A percentile compares a stretch with the other conserved stretches of the same genome.
phyloP scores from a whole-genome alignment of 2,888 invertebrate genomes.

The Nipponacmea schrenckii region DNA sequence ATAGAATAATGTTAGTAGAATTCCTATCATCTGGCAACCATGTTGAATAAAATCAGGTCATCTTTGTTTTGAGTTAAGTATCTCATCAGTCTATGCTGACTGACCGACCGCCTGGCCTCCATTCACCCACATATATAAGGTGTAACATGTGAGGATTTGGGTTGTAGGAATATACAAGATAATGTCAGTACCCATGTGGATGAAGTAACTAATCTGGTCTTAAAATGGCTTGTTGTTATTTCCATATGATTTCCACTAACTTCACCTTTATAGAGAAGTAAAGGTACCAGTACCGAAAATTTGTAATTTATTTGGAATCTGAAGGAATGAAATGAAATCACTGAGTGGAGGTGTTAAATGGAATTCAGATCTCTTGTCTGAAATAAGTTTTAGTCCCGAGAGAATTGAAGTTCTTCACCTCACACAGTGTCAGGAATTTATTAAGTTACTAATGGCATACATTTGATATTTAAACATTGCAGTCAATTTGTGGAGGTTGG shows the following conservation, averaged over 20 bases:
- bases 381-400: no score
- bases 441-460: no score
- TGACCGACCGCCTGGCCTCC: constrained; percentile 1
- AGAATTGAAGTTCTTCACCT: no score
- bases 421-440: no score
- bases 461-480: no score
- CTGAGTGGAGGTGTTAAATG: no score
- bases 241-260: background rate
- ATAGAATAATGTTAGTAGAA: no score
- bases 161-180: background rate
- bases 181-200: constrained; percentile 7
- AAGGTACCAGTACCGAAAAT: background rate
- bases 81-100: background rate
- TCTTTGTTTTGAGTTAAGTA: constrained; percentile 4
- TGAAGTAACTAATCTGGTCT: background rate
- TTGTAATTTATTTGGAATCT: no score
- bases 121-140: background rate
- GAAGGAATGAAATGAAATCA: no score
- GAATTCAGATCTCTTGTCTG: no score
- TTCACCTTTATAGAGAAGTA: constrained; percentile 1
- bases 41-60: background rate
- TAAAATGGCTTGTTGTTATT: background rate
- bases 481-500: no score
- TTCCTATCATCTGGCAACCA: no score
- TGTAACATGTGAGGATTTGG: background rate